Percentiles rank a stretch among this genome's conserved stretches.
Evolutionary conservation across 1,140 invertebrate species (phyloP).

Genomic region (Atta cephalotes): DNA sequence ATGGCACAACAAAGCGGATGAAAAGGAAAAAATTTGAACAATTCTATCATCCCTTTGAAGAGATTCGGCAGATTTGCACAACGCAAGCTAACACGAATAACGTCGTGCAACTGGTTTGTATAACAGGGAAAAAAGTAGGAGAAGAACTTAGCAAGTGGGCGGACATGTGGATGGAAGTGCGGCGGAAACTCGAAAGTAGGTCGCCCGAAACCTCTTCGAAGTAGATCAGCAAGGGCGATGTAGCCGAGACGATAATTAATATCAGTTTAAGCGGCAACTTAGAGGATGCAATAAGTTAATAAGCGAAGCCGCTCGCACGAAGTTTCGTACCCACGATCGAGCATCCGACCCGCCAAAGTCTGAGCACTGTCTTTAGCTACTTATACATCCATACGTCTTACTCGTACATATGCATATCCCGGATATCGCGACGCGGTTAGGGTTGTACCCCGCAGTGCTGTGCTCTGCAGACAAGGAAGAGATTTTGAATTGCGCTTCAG

Average conservation of each 20-base stretch:
- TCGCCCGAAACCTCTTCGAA: background rate
- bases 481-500: background rate
- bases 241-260: conserved; percentile 71
- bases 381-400: conserved; percentile 18
- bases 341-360: conserved; percentile 34
- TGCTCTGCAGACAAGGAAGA: background rate
- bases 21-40: background rate
- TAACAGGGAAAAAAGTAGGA: background rate
- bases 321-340: conserved; percentile 66
- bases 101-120: conserved; percentile 17
- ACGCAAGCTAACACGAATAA: background rate
- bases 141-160: background rate
- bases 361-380: conserved; percentile 44
- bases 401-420: background rate
- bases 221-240: conserved; percentile 49
- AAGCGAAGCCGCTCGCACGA: conserved; percentile 59
- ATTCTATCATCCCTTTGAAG: background rate
- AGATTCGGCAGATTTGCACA: background rate
- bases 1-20: background rate
- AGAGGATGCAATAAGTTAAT: conserved; percentile 77
- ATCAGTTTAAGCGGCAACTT: conserved; percentile 75
- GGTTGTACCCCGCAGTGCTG: background rate
- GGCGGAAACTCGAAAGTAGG: conserved; percentile 32
- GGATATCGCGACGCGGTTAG: conserved; percentile 16
- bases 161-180: background rate